Evolutionary conservation across 2,888 invertebrate genomes (phyloP), one percentile per base, ranked within the genome.

Genomic region (Ceraclea dissimilis): DNA sequence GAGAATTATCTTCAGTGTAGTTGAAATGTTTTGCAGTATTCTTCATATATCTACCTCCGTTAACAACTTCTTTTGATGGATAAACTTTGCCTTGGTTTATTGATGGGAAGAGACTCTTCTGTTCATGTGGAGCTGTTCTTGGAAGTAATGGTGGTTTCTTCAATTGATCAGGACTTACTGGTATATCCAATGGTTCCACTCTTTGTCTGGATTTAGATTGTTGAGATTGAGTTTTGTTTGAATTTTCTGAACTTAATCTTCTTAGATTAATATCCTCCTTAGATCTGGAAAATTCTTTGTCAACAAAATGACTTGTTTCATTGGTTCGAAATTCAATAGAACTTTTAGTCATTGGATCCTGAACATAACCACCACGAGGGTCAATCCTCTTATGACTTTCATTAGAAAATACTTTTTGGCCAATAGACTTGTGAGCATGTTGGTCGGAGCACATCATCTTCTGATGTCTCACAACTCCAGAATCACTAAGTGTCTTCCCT

Each of bases 171-270:
- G 73, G 71, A 51, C 72, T 68, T 21, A 67, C 67, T 2, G 75
- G 71, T 49, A 81, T 72, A 63, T 82, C 80, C 57, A 79, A 75
- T 1, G 82, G 82, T 64, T 78, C 67, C 33, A 81, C 71, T 19
- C 82, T 71, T 65, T 82, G 82, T 21, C 82, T 68, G 1, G 50
- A 34, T 53, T 57, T 57, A 16, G 54, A 44, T 20, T 59, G 58
- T 10, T 78, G 69, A 2, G 78, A 77, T 0, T 80, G 75, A 0
- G 79, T 79, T 1, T 76, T 73, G 2, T 69, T 66, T 5, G 58
- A 39, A 56, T 62, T 63, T 16, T 60, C 58, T 1, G 52, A 56
- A 51, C 58, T 60, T 5, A 58, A 49, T 43, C 57, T 49, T 22
- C 57, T 55, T 22, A 50, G n/a, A 50, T 57, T 59, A 2, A 57